Conservation (phyloP, 2,888 invertebrate species). For the Ormia ochracea region DNA sequence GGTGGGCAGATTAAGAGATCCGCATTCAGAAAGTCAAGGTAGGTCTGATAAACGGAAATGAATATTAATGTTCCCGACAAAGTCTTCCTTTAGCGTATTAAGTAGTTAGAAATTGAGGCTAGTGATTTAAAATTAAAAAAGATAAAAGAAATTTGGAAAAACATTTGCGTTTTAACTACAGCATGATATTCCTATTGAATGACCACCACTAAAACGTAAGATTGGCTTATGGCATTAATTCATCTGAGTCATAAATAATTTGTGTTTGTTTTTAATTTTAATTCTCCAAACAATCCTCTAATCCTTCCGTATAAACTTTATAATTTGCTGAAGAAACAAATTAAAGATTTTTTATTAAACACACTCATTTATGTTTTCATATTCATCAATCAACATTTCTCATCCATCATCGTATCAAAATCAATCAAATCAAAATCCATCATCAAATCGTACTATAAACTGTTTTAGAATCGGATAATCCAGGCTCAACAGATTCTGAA, state of each 20-base stretch:
- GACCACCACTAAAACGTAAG: slow-evolving; percentile 24
- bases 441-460: slow-evolving; percentile 77
- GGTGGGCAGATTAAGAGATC: slow-evolving; percentile 86
- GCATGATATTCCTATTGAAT: slow-evolving; percentile 47
- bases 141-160: slow-evolving; percentile 5
- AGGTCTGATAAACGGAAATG: slow-evolving; percentile 64
- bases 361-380: slow-evolving; percentile 44
- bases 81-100: slow-evolving; percentile 45
- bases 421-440: slow-evolving; percentile 69
- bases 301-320: not conserved
- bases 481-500: slow-evolving; percentile 96
- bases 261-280: not conserved
- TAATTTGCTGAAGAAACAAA: not conserved
- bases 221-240: slow-evolving; percentile 55
- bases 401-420: slow-evolving; percentile 39
- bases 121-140: not conserved
- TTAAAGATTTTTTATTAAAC: slow-evolving; percentile 29
- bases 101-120: slow-evolving; percentile 49
- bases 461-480: slow-evolving; percentile 91
- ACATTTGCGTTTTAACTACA: slow-evolving; percentile 24
- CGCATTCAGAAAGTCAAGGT: slow-evolving; percentile 91
- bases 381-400: slow-evolving; percentile 10
- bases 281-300: not conserved
- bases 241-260: slow-evolving; percentile 47
- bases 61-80: slow-evolving; percentile 54